Evolutionary conservation across 64 coral and sea anemone species (phyloP), one percentile per base, ranked within the genome.

Genomic region (Cladopsammia gracilis): DNA sequence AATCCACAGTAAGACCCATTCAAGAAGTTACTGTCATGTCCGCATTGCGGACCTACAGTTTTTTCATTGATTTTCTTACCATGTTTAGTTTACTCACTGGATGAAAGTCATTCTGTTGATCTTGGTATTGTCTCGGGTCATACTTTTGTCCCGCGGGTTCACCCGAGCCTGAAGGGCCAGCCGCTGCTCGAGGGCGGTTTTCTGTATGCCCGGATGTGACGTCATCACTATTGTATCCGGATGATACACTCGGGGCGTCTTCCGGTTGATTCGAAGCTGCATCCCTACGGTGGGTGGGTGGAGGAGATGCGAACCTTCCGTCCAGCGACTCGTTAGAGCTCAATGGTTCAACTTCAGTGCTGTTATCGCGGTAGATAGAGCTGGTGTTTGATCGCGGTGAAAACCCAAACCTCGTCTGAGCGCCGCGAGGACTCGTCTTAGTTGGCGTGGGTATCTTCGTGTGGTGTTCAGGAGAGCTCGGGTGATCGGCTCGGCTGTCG

Each of bases 181-280:
- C 51, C 26, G 64, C 89, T 61, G 78, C 53, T 54, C 70, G 81
- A 11, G 10, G 60, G 1, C 48, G 62, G 80, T 68, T 67, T 56
- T 93, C 91, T 26, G 51, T 58, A 22, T 86, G 46, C 0, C 47
- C 90, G 15, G 62, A 77, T 43, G 62, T 69, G 46, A 93, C 57
- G 59, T 93, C 90, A 62, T 93, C 91, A 87, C 91, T 93, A 43
- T 86, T 86, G 64, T 93, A 93, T 14, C 91, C 91, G 48, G 91
- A 93, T 64, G 91, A 93, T 42, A 93, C 91, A 71, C 91, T 93
- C 46, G 91, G 82, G 0, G 91, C 82, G 60, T 93, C 91, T 70
- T 93, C 91, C 10, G 73, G 82, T 62, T 68, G 25, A 25, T 74
- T 77, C 14, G 54, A 25, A 42, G 73, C 70, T 20, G 64, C 74